Conservation (phyloP, 1,140 invertebrate genomes). For the Lasioglossum albipes region DNA sequence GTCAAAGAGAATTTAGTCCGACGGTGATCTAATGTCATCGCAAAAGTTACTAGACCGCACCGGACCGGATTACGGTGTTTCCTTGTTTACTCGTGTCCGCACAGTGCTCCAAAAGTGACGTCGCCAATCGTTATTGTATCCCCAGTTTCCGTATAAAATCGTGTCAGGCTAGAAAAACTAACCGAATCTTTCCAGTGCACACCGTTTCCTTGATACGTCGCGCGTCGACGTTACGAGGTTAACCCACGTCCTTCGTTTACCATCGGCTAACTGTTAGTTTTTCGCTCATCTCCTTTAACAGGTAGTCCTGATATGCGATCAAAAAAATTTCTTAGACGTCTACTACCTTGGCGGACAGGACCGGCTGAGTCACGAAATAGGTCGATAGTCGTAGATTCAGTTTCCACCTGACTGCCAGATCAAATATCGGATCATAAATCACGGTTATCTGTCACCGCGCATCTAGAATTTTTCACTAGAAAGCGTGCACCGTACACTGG, state of each 20-base stretch:
- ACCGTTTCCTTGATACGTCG: background rate
- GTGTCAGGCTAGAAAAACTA: background rate
- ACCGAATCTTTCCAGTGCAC: background rate
- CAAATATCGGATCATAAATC: constrained; percentile 55
- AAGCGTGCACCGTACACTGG: background rate
- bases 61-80: background rate
- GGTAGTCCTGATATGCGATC: background rate
- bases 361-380: constrained; percentile 22
- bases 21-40: background rate
- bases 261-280: background rate
- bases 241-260: background rate
- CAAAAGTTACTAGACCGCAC: background rate
- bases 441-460: constrained; percentile 27
- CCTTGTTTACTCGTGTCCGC: background rate
- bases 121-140: background rate
- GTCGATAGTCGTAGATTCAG: constrained; percentile 42
- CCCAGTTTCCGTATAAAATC: background rate
- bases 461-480: constrained; percentile 13
- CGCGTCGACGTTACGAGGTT: background rate
- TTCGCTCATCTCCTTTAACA: constrained; percentile 31
- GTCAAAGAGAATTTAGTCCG: background rate
- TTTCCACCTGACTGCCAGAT: constrained; percentile 30
- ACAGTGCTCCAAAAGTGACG: background rate
- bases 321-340: constrained; percentile 15
- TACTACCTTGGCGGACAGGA: background rate